Base-by-base conservation (phyloP, 2,113 vertebrate genomes). In the Kryptolebias marmoratus region DNA sequence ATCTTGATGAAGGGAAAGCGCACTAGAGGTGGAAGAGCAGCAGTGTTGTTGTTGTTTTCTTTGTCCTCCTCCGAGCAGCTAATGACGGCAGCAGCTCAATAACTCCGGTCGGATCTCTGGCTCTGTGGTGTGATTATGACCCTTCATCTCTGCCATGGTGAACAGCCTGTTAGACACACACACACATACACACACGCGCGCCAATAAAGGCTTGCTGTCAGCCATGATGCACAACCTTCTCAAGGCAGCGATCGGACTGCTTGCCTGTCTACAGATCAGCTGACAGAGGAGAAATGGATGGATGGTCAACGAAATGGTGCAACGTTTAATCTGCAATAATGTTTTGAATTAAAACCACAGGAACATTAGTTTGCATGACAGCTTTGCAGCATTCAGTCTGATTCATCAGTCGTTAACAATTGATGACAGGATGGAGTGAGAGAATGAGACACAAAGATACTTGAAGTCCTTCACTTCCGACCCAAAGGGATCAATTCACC, bases 111-210 rank as follows among this genome's bases (percentile, higher is more conserved):
- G 68, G 44, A 61, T 63, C n/a, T 64, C 48, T 28, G 56, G 62
- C 36, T 56, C 49, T 61, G 30, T 64, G 32, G 53, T 72, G 73
- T 72, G 64, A 83, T 84, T 57, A 81, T 30, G 32, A 52, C 50
- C 68, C 73, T 77, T 74, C 18, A 58, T 82, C 76, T 82, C 52
- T 67, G 47, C 61, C 56, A 42, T 30, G 12, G 31, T 18, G 64
- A 60, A 64, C 50, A 56, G 54, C 44, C 28, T 52, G 57, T 6
- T 31, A 22, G 18, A 44, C 58, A 36, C 57, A 31, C 55, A 16
- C 31, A 30, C 57, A 73, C 75, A 60, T 50, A 66, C 31, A 16
- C 16, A 55, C 56, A 39, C 63, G 62, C 57, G n/a, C 50, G 3
- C 9, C 3, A 49, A 71, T 42, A 14, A 61, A 68, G 71, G 49